Evolutionary conservation across 2,113 vertebrate genomes (phyloP).

Genomic region (Sialia sialis): DNA sequence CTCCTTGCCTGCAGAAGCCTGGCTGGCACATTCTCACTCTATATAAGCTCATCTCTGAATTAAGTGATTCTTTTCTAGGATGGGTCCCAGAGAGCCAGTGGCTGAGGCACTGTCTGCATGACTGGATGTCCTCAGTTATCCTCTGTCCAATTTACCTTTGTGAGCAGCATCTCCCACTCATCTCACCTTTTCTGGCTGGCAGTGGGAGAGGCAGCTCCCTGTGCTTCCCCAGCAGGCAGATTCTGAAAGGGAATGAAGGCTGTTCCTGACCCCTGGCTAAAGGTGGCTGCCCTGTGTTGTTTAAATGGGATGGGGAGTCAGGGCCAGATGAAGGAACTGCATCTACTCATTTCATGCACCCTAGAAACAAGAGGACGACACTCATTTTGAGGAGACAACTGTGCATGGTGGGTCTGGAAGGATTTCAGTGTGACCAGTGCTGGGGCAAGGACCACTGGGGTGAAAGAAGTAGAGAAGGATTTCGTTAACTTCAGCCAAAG

Average conservation of each 20-base stretch:
- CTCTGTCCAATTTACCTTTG: background rate
- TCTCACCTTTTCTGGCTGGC: background rate
- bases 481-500: background rate
- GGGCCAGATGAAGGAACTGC: background rate
- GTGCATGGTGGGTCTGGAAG: fast-evolving
- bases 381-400: fast-evolving
- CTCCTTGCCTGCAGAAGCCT: background rate
- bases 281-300: background rate
- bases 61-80: background rate
- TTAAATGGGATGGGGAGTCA: background rate
- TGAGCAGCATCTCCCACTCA: background rate
- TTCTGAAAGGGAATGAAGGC: background rate
- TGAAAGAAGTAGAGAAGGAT: background rate
- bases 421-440: background rate
- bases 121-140: background rate
- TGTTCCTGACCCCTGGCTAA: background rate
- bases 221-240: background rate
- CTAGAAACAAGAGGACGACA: background rate
- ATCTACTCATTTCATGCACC: background rate
- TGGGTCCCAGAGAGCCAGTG: background rate
- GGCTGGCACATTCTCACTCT: background rate
- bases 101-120: background rate
- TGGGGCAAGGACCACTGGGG: background rate
- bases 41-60: background rate
- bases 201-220: background rate